Base-by-base conservation (phyloP, 1,140 invertebrate species). In the Eriosoma lanigerum region DNA sequence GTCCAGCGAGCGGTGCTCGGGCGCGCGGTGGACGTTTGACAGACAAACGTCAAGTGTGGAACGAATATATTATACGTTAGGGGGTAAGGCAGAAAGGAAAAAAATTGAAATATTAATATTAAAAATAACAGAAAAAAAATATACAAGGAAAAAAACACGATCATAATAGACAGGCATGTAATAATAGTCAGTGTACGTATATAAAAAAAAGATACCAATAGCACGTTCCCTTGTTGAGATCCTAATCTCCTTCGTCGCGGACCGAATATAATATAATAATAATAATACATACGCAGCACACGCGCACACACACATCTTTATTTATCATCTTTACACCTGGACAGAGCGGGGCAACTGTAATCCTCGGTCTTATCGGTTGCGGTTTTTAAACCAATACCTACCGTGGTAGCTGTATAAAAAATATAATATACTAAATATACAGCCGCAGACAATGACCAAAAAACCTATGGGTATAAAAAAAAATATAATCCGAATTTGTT, bases 371-470 rank as follows among this genome's bases (percentile, higher is more conserved):
- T 78, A 78, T 78, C 75, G 75, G 56, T 78, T 78, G 75, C 75
- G 75, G 75, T 78, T 78, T 78, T 78, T 78, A 78, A 78, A 78
- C 75, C 75, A 62, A 78, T 78, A 78, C 75, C 75, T 60, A 60
- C 73, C 26, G 52, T 32, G 29, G 21, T 21, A 21, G 32, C 24
- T 46, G 29, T 54, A 24, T 38, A 76, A 46, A 76, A 60, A 70
- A 70, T 50, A 19, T 38, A 38, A 38, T 38, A 38, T 38, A 38
- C 32, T 4, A 38, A 38, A 38, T 38, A 38, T 38, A 38, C 32
- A 38, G 8, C 32, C 32, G 32, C 32, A 38, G 32, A 4, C 8
- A 38, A 8, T 8, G 32, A 38, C 3, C 8, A 8, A 38, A 38
- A n/a, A n/a, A n/a, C n/a, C n/a, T n/a, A n/a, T n/a, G n/a, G 3